Base-by-base conservation (phyloP, 2,113 vertebrate genomes). In the Sander vitreus region DNA sequence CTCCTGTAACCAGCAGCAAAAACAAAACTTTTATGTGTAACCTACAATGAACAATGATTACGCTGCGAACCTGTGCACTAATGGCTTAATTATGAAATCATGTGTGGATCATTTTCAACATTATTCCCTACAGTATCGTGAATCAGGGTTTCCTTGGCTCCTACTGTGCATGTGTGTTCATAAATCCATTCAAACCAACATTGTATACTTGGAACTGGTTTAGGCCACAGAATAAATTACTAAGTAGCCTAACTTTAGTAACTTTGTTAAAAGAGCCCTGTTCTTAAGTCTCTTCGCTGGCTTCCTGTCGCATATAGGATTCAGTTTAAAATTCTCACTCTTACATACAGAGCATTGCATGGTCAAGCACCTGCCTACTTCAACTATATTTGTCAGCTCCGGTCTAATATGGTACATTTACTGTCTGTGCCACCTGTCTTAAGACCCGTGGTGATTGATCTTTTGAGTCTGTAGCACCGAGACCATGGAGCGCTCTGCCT, bases 1-100 rank as follows among this genome's bases (percentile, higher is more conserved):
- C 5, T 60, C n/a, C 19, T 78, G 58, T 76, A 59, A 67, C 62
- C 50, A 6, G 23, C 55, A 82, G 70, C 57, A 73, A 19, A 62
- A 74, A 14, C 36, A 82, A 43, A 84, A 57, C 30, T 30, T 4
- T 21, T 47, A 27, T 51, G 30, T 69, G 74, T 16, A 51, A 69
- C 19, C 30, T 63, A 0, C 30, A 73, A 82, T 65, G n/a, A 69
- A 73, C 60, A 76, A 23, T 55, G 57, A 62, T 55, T 36, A 30
- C 6, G 45, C 12, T 58, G 48, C 33, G 25, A 68, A 76, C 55
- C n/a, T 16, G 39, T 68, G 25, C n/a, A 16, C 59, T 70, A 59
- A 72, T 64, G 25, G 21, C 36, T 80, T 64, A 12, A 55, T 51
- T 70, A 64, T 48, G 7, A 60, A 60, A 21, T 19, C 27, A 48